These are phyloP conservation scores for Rana temporaria DNA, from an alignment of 2,113 vertebrate species.

Conservation along the genomic window DNA sequence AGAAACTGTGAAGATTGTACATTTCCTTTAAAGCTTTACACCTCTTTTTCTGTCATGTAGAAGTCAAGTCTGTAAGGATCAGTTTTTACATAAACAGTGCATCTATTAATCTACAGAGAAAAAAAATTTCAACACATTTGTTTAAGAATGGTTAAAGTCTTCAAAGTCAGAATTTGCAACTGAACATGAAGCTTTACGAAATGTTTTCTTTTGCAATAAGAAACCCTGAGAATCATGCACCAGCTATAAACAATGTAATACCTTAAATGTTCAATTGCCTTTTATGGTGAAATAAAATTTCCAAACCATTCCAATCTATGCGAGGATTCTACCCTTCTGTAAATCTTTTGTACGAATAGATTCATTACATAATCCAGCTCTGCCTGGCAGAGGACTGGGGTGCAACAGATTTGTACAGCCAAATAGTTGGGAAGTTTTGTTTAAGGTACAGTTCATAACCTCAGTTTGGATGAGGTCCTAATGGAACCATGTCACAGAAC, in stretches of 20 bases:
- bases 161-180: slow-evolving; percentile 58
- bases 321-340: slow-evolving; percentile 61
- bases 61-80: not conserved
- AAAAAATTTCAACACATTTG: slow-evolving; percentile 63
- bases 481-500: not conserved
- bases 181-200: slow-evolving; percentile 58
- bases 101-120: slow-evolving; percentile 57
- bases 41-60: no score
- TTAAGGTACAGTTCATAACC: slow-evolving; percentile 68
- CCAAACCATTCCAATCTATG: slow-evolving; percentile 61
- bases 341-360: slow-evolving; percentile 60
- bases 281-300: slow-evolving; percentile 74
- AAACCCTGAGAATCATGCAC: slow-evolving; percentile 62
- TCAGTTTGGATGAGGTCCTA: slow-evolving; percentile 51
- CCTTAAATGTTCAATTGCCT: slow-evolving; percentile 74
- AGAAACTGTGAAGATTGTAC: no score
- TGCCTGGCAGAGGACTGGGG: slow-evolving; percentile 63
- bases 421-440: slow-evolving; percentile 64
- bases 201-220: slow-evolving; percentile 65
- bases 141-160: slow-evolving; percentile 44
- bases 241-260: slow-evolving; percentile 75
- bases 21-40: no score
- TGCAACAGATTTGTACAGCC: slow-evolving; percentile 68
- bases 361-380: slow-evolving; percentile 63
- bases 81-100: slow-evolving; percentile 12